A percentile compares a stretch with the other conserved stretches of the same genome.
phyloP scores from a whole-genome alignment of 2,888 invertebrate species.

The Scaptomyza cyrtandrae region DNA sequence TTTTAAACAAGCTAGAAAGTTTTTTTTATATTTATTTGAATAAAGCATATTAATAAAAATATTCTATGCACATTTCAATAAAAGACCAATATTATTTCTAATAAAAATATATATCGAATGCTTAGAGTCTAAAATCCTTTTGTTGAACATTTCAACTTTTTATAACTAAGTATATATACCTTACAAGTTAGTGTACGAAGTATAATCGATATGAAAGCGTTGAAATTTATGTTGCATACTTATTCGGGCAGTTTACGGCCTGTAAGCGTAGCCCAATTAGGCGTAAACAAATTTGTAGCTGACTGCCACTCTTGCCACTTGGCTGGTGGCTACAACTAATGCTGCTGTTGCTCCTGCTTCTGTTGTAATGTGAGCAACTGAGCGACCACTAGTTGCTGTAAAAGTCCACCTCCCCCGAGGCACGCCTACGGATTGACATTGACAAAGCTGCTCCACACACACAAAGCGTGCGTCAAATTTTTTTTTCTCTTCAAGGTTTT shows the following conservation, averaged over 20 bases:
- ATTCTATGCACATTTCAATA: no score
- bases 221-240: constrained; percentile 60
- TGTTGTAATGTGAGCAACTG: constrained; percentile 43
- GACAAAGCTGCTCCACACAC: constrained; percentile 60
- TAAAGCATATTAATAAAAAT: no score
- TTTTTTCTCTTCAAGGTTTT: constrained; percentile 11
- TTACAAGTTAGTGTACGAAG: constrained; percentile 7
- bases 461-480: constrained; percentile 18
- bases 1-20: no score
- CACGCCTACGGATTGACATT: constrained; percentile 55
- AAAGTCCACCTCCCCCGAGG: constrained; percentile 2
- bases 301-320: constrained; percentile 17
- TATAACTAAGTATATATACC: neutral
- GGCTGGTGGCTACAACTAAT: constrained; percentile 17
- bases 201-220: constrained; percentile 15
- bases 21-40: no score
- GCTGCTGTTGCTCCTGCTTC: constrained; percentile 23
- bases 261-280: constrained; percentile 76
- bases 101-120: no score
- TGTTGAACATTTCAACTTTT: neutral
- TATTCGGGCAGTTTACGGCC: constrained; percentile 38
- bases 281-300: constrained; percentile 74
- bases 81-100: no score
- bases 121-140: no score
- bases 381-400: constrained; percentile 57